Evolutionary conservation across 2,797 vertebrate species (phyloP).

Genomic region (Chelidonichthys spinosus): DNA sequence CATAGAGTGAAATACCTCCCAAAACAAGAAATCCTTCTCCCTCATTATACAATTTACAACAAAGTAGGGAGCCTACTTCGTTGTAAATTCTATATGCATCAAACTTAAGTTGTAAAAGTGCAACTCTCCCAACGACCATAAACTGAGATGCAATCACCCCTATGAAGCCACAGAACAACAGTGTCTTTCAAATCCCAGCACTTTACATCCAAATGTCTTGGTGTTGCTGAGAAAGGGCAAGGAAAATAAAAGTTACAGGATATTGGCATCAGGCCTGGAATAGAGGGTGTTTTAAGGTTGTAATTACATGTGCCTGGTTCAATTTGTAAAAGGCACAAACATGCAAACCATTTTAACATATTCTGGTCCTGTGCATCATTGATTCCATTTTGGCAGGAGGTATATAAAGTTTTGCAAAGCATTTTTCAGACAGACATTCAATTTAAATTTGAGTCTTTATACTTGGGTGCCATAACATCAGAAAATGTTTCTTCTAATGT

Average conservation of each 20-base stretch:
- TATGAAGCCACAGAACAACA: constrained; percentile 60
- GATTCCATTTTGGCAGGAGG: too few relatives aligned
- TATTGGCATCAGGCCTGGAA: constrained; percentile 65
- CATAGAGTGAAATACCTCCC: not conserved
- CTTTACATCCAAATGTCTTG: constrained; percentile 54
- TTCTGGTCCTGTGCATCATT: too few relatives aligned
- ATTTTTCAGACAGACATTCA: too few relatives aligned
- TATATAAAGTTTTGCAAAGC: too few relatives aligned
- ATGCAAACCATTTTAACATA: too few relatives aligned
- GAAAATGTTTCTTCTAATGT: too few relatives aligned
- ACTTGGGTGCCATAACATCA: too few relatives aligned
- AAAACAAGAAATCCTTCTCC: not conserved
- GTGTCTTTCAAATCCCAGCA: constrained; percentile 65
- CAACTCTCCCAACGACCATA: constrained; percentile 38
- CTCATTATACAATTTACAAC: not conserved
- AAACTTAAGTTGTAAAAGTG: constrained; percentile 22
- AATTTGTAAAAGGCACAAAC: constrained; percentile 5
- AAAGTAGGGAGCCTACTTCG: not conserved
- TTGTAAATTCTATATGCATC: constrained; percentile 5
- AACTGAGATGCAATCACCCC: constrained; percentile 46
- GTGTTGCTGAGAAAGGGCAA: constrained; percentile 29
- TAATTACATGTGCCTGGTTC: constrained; percentile 27
- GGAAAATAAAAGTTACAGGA: constrained; percentile 66
- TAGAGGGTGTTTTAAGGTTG: constrained; percentile 49
- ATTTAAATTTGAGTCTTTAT: too few relatives aligned